phyloP scores from a whole-genome alignment of 2,113 vertebrate species.

The Bubo blakistoni region DNA sequence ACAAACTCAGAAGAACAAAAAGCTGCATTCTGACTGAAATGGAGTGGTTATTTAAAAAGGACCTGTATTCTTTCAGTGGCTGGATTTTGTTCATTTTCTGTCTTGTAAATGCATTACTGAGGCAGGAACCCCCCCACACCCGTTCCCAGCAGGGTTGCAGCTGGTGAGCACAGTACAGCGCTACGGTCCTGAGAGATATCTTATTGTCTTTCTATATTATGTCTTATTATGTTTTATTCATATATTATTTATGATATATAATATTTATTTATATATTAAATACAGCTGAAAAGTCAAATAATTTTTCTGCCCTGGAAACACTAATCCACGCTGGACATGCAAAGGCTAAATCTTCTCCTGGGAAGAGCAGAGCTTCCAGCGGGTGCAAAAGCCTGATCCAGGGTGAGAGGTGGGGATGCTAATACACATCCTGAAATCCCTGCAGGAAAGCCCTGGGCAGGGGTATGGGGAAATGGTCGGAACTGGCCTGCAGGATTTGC shows the following conservation, averaged over 20 bases:
- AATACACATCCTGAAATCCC: accelerated
- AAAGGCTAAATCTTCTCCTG: background rate
- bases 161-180: background rate
- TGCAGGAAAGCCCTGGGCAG: background rate
- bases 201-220: background rate
- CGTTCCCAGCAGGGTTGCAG: background rate
- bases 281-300: background rate
- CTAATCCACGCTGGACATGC: background rate
- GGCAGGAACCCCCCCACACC: background rate
- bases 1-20: background rate
- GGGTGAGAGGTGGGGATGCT: background rate
- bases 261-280: background rate
- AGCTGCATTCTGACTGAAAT: background rate
- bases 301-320: background rate
- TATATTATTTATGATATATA: too few species aligned
- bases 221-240: too few species aligned
- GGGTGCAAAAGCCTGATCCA: background rate
- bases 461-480: background rate
- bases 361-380: background rate
- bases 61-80: background rate
- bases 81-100: background rate
- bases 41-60: background rate
- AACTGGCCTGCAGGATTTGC: background rate
- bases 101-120: background rate
- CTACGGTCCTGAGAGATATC: background rate